Percentiles rank a stretch among this genome's conserved stretches.
Conservation (phyloP, 2,797 vertebrate genomes). For the Anas georgica region DNA sequence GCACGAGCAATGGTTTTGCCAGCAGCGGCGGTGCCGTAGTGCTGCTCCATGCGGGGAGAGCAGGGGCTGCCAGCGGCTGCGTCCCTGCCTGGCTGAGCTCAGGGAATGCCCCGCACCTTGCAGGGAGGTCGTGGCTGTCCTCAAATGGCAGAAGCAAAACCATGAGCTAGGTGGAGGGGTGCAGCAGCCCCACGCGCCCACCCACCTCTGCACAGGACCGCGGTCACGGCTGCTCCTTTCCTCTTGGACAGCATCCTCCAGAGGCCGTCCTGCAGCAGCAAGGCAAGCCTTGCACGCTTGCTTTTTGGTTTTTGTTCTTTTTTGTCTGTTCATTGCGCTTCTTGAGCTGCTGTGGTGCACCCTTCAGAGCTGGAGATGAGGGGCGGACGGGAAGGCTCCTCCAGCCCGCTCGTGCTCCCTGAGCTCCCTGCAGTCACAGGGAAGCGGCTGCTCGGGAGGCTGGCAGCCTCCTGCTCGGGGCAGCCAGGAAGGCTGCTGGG, state of each 20-base stretch:
- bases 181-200: no score
- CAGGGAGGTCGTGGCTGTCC: not conserved
- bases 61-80: rapidly evolving
- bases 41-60: not conserved
- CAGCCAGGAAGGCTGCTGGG: not conserved
- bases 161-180: no score
- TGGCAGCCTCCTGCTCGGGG: not conserved
- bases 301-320: not conserved
- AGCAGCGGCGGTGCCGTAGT: not conserved
- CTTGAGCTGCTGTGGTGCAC: rapidly evolving
- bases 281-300: not conserved
- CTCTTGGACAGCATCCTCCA: no score
- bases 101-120: not conserved
- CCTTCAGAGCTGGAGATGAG: not conserved
- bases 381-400: not conserved
- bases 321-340: not conserved
- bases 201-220: no score
- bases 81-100: not conserved
- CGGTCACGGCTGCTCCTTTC: no score
- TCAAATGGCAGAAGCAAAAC: not conserved
- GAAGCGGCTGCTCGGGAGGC: not conserved
- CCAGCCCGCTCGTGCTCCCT: no score
- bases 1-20: not conserved
- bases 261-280: not conserved
- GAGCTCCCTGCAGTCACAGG: not conserved